These are phyloP conservation scores for Magallana angulata DNA, from an alignment of 1,140 invertebrate species.

Conservation along the genomic window DNA sequence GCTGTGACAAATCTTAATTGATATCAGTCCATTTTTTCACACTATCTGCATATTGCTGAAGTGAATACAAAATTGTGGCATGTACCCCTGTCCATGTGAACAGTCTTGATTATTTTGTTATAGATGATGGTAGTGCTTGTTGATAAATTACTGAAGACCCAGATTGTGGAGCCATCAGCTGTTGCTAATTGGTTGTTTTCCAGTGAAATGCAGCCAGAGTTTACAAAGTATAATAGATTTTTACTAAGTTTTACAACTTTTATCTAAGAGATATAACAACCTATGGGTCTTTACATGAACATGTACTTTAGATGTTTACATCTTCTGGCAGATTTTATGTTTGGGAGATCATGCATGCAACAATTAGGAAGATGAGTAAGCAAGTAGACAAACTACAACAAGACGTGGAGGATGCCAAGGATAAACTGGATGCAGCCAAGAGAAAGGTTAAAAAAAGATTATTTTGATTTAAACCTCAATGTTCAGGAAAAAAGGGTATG, in stretches of 20 bases:
- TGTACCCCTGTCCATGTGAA: too few relatives aligned
- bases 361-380: conserved; percentile 95
- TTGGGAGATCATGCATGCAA: conserved; percentile 98
- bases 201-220: conserved; percentile 95
- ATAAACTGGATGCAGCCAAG: conserved; percentile 80
- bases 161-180: conserved; percentile 96
- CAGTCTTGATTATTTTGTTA: neutral
- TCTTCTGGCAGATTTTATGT: conserved; percentile 86
- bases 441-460: conserved; percentile 65
- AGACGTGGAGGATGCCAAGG: conserved; percentile 92
- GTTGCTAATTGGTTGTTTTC: conserved; percentile 99
- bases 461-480: too few relatives aligned
- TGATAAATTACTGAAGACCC: conserved; percentile 98
- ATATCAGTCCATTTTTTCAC: too few relatives aligned
- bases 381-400: conserved; percentile 92
- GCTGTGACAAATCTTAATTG: too few relatives aligned
- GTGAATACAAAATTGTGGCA: too few relatives aligned
- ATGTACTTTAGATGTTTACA: too few relatives aligned
- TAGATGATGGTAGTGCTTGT: conserved; percentile 97
- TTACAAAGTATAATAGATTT: conserved; percentile 87
- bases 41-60: too few relatives aligned
- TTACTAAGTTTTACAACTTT: too few relatives aligned
- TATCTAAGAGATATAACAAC: too few relatives aligned
- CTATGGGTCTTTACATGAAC: too few relatives aligned
- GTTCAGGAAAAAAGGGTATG: too few relatives aligned